Conservation (phyloP, 2,113 vertebrate genomes). For the Lepidothrix coronata region DNA sequence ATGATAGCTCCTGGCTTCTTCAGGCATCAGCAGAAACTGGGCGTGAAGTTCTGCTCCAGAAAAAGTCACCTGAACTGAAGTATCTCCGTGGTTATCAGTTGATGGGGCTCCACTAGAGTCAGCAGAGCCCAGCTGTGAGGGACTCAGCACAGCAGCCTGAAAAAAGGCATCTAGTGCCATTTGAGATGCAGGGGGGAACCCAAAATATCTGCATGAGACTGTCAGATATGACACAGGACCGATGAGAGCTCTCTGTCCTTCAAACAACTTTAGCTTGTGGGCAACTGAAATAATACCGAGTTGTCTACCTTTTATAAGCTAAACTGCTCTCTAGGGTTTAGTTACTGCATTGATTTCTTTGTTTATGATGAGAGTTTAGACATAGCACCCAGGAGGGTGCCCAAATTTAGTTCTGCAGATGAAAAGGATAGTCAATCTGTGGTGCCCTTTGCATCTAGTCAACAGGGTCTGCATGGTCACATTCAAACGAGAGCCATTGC, state of each 20-base stretch:
- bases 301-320: not conserved
- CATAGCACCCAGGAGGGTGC: not conserved
- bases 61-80: not conserved
- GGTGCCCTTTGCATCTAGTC: not conserved
- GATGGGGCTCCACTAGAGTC: not conserved
- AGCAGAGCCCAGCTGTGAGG: not conserved
- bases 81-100: not conserved
- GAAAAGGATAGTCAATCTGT: not conserved
- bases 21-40: not conserved
- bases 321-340: not conserved
- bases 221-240: not conserved
- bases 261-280: not conserved
- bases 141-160: not conserved
- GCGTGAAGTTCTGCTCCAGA: not conserved
- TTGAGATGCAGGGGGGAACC: not conserved
- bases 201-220: not conserved
- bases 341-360: not conserved
- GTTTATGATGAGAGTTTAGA: not conserved
- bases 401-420: not conserved
- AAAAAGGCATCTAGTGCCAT: not conserved
- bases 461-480: not conserved
- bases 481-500: not conserved
- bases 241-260: not conserved
- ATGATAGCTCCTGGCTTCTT: not conserved
- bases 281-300: not conserved